Base-by-base conservation (phyloP, 2,113 vertebrate species). In the Mastomys coucha region DNA sequence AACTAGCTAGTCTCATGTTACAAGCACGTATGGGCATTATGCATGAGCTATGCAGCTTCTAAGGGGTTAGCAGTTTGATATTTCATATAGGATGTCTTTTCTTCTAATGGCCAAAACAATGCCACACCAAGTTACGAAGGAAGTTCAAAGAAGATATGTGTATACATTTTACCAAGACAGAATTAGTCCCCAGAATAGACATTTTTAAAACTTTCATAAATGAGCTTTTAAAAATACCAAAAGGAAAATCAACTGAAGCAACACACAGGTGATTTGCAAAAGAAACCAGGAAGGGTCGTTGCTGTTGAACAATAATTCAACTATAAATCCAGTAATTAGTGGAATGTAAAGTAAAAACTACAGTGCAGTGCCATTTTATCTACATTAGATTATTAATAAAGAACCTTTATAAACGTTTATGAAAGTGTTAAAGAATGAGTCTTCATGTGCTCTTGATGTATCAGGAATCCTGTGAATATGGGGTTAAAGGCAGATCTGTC, bases 261-360 rank as follows among this genome's bases (percentile, higher is more conserved):
- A 58, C 31, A 60, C 36, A 65, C 2, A 65, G 33, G 45, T 39
- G 67, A 73, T 84, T 12, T 76, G 8, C 31, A 53, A 49, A 96
- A 93, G 33, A 88, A 76, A 90, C 1, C 4, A 42, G 22, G 24
- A 65, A 97, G 36, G 22, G 49, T 78, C 90, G 67, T 70, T 81
- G 78, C 72, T 69, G 89, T 73, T 88, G 69, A 51, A 80, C 88
- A 91, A 95, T 49, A 86, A 91, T 89, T 89, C 56, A 78, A n/a
- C 13, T 28, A 69, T 93, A 95, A 95, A 89, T 75, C 60, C 45
- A 95, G n/a, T 58, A 88, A 84, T 88, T 70, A 76, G 76, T 88
- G 60, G 96, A 85, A 85, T 45, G 36, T 7, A 91, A 97, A 95
- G n/a, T 63, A 84, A 88, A 96, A 94, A 19, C 14, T 69, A 33